Conservation (phyloP, 2,113 vertebrate species). For the Eublepharis macularius region DNA sequence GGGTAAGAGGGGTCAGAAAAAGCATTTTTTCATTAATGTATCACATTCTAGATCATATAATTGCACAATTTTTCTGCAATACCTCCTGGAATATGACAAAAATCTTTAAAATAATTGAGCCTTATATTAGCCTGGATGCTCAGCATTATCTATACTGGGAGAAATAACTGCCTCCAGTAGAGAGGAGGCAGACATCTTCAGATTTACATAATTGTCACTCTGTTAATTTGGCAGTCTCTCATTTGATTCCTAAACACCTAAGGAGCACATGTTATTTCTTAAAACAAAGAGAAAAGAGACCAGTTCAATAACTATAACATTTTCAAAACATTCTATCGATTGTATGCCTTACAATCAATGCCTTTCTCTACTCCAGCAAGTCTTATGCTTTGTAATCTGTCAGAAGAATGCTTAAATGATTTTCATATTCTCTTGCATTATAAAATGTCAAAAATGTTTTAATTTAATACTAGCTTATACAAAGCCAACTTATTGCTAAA, state of each 20-base stretch:
- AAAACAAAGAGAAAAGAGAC: slow-evolving; percentile 20
- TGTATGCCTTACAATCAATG: not conserved
- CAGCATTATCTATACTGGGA: not conserved
- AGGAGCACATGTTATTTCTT: not conserved
- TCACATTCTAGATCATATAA: not conserved
- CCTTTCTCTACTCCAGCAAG: not conserved
- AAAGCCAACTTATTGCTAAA: slow-evolving; percentile 43
- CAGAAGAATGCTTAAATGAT: slow-evolving; percentile 17
- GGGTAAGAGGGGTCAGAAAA: not conserved
- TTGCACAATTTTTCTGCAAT: not conserved
- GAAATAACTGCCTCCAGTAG: slow-evolving; percentile 14
- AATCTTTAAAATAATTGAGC: not conserved
- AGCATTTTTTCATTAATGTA: not conserved
- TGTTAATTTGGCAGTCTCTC: not conserved
- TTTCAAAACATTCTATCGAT: fast-evolving
- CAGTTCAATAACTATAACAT: slow-evolving; percentile 16
- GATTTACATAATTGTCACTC: not conserved
- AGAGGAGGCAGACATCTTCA: not conserved
- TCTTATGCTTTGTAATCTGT: slow-evolving; percentile 14
- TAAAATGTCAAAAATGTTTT: slow-evolving; percentile 26
- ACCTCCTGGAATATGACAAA: not conserved
- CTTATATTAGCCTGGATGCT: slow-evolving; percentile 5
- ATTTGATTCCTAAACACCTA: not conserved
- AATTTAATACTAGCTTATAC: slow-evolving; percentile 27
- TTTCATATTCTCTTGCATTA: not conserved